These are phyloP conservation scores for Oxyura jamaicensis DNA, from an alignment of 2,113 vertebrate species.

Conservation along the genomic window DNA sequence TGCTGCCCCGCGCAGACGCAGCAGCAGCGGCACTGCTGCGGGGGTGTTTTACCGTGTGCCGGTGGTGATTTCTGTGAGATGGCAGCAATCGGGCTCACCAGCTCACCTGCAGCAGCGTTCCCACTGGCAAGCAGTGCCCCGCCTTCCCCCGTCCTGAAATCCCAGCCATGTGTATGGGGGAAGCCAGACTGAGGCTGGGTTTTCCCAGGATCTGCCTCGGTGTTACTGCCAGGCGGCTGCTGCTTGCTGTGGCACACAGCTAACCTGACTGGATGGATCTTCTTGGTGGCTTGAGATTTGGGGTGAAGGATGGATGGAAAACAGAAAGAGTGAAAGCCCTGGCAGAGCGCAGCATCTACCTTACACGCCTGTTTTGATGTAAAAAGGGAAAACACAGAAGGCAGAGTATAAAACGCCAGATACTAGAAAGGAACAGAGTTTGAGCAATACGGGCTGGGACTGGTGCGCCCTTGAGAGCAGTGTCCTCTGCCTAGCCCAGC, in stretches of 20 bases:
- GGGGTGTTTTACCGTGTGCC: background rate
- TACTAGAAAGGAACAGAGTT: background rate
- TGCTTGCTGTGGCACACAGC: background rate
- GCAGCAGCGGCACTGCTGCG: background rate
- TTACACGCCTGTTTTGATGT: background rate
- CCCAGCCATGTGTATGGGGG: background rate
- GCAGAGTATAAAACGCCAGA: background rate
- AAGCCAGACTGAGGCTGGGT: background rate
- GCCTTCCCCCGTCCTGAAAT: background rate
- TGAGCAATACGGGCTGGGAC: background rate
- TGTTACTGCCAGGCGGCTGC: background rate
- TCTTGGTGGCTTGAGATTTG: background rate
- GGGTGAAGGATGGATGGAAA: background rate
- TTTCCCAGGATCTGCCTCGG: background rate
- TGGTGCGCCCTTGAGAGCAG: background rate
- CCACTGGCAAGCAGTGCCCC: background rate
- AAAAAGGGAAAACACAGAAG: background rate
- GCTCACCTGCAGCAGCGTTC: background rate
- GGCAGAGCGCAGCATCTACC: background rate
- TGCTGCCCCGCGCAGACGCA: background rate
- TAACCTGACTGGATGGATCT: background rate
- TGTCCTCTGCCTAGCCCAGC: background rate
- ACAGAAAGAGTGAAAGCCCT: background rate
- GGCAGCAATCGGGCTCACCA: accelerated
- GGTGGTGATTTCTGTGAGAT: background rate